These are phyloP conservation scores for Limulus polyphemus DNA, from an alignment of 2,888 invertebrate species.

Conservation along the genomic window DNA sequence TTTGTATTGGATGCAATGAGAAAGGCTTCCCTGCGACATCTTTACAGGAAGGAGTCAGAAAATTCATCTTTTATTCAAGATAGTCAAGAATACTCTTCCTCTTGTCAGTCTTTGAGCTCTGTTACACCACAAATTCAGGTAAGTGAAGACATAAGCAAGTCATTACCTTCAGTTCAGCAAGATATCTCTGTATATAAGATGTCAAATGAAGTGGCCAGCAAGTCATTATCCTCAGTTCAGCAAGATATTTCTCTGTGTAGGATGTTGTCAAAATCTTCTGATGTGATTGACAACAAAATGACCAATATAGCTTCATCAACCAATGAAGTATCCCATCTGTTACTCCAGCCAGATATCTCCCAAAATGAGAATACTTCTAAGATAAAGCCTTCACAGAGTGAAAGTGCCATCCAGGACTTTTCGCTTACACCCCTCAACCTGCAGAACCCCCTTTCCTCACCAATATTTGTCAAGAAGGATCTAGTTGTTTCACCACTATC, in stretches of 20 bases:
- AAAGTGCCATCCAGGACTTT: slow-evolving; percentile 51
- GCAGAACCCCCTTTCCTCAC: slow-evolving; percentile 19
- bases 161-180: too few species aligned
- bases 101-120: too few species aligned
- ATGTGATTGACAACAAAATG: slow-evolving; percentile 18
- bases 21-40: slow-evolving; percentile 23
- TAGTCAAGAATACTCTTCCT: too few species aligned
- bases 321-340: slow-evolving; percentile 18
- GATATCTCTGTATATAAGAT: too few species aligned
- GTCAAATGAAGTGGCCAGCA: too few species aligned
- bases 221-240: too few species aligned
- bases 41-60: slow-evolving; percentile 17
- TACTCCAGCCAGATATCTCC: slow-evolving; percentile 16
- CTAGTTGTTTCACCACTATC: slow-evolving; percentile 48
- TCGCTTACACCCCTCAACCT: slow-evolving; percentile 20
- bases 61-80: background rate
- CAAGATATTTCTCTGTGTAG: too few species aligned
- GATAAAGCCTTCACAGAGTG: slow-evolving; percentile 63
- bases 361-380: slow-evolving; percentile 20
- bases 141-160: too few species aligned
- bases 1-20: slow-evolving; percentile 29
- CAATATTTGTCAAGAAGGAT: slow-evolving; percentile 27
- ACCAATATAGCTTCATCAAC: slow-evolving; percentile 11
- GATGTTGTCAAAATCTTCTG: slow-evolving; percentile 26
- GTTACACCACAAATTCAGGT: too few species aligned